Evolutionary conservation across 2,888 invertebrate genomes (phyloP).

Genomic region (Sisyra terminalis): DNA sequence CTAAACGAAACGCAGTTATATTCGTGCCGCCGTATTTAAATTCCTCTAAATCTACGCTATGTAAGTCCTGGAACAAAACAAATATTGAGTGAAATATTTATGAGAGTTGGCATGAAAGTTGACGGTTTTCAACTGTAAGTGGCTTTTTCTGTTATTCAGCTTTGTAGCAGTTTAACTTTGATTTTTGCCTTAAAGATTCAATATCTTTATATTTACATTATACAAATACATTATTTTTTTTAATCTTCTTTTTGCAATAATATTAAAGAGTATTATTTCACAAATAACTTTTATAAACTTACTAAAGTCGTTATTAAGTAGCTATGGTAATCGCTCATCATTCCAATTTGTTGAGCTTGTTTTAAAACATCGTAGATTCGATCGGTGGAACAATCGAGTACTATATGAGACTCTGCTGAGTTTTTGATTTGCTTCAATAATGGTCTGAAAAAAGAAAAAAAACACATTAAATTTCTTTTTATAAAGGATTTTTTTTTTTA

Average conservation of each 20-base stretch:
- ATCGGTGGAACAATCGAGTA: conserved; percentile 76
- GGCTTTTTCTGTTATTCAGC: no score
- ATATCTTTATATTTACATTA: no score
- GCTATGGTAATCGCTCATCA: conserved; percentile 93
- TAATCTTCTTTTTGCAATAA: no score
- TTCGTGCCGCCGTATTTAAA: conserved; percentile 92
- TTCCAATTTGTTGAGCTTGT: conserved; percentile 89
- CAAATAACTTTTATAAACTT: conserved; percentile 22
- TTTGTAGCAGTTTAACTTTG: neutral
- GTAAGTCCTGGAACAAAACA: conserved; percentile 51
- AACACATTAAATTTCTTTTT: neutral
- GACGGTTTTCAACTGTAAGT: no score
- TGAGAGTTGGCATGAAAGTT: no score
- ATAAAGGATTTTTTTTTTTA: neutral
- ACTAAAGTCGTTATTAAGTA: conserved; percentile 85
- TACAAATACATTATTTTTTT: no score
- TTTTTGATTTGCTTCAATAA: conserved; percentile 83
- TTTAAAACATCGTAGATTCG: conserved; percentile 74
- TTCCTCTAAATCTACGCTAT: conserved; percentile 81
- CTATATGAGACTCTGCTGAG: conserved; percentile 80
- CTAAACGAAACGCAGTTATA: conserved; percentile 81
- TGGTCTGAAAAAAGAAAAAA: conserved; percentile 38
- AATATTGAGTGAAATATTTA: no score
- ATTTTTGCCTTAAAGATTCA: neutral
- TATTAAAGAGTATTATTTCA: neutral